Evolutionary conservation across 2,113 vertebrate genomes (phyloP), one percentile per base, ranked within the genome.

Genomic region (Camelus bactrianus): DNA sequence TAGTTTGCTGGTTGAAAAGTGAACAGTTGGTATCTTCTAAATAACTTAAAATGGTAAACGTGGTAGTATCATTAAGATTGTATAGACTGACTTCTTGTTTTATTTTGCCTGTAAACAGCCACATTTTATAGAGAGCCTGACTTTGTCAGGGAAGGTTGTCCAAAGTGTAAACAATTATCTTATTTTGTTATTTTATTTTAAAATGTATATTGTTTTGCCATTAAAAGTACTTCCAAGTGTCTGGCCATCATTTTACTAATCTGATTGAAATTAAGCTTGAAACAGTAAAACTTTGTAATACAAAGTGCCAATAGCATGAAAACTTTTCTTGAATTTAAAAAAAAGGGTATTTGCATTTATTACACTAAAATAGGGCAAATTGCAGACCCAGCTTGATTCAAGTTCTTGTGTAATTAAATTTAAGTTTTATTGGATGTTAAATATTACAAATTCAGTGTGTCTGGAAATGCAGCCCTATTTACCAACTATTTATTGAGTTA

Each of bases 361-460:
- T 19, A 54, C 6, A 62, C 8, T 88, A 24, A 94, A 90, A 91
- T 50, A 82, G 7, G 16, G 1, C 20, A 64, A 76, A 6, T 1
- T 76, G 19, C 22, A 86, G 92, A 75, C 0, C 32, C 26, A 83
- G 42, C 10, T 83, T 70, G 10, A 35, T 86, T 91, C 32, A 50
- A 72, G 64, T 2, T 85, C 70, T 56, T 92, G 19, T 87, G 4
- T 42, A 87, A 90, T 94, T 73, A 75, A 97, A 58, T 94, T 38
- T 89, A 54, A 35, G 5, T 48, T 96, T 92, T 89, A 42, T 15
- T 72, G 12, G 19, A 62, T 89, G 9, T 60, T 56, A 94, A 54
- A 60, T 95, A 82, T 46, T 94, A 80, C 11, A 92, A 73, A 93
- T 19, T 81, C 8, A 72, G 1, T 64, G 60, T 95, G 12, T 92